Percentiles rank a stretch among this genome's conserved stretches.
Conservation (phyloP, 2,113 vertebrate species). For the Nannobrachium achirus region DNA sequence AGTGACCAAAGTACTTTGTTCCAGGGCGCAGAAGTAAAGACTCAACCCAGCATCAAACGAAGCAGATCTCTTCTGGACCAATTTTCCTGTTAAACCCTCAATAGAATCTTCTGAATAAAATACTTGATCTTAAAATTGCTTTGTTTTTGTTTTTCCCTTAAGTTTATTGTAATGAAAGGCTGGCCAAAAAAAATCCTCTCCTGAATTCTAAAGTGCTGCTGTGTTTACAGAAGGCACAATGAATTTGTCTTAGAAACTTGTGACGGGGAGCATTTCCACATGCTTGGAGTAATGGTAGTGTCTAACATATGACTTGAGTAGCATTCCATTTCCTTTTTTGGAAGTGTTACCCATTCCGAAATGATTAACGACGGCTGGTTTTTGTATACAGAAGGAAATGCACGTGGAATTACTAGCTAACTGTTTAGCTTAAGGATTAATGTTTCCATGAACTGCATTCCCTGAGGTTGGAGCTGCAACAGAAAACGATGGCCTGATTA, state of each 20-base stretch:
- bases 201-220: no score
- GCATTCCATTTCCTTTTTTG: background rate
- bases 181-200: no score
- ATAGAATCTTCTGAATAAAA: conserved; percentile 46
- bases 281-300: background rate
- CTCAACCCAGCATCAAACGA: background rate
- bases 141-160: background rate
- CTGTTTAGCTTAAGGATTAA: no score
- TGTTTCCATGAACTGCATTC: no score
- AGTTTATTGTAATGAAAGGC: no score
- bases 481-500: no score
- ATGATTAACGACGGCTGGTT: background rate
- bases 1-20: background rate
- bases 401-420: background rate
- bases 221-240: no score
- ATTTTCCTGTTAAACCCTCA: conserved; percentile 6
- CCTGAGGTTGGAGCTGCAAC: no score
- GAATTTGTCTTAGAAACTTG: background rate
- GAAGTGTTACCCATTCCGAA: background rate
- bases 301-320: background rate
- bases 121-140: conserved; percentile 18
- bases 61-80: conserved; percentile 54
- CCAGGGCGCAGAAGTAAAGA: conserved; percentile 51
- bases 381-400: conserved; percentile 4
- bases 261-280: background rate